These are phyloP conservation scores for Fulmarus glacialis DNA, from an alignment of 2,113 vertebrate genomes.

Conservation along the genomic window DNA sequence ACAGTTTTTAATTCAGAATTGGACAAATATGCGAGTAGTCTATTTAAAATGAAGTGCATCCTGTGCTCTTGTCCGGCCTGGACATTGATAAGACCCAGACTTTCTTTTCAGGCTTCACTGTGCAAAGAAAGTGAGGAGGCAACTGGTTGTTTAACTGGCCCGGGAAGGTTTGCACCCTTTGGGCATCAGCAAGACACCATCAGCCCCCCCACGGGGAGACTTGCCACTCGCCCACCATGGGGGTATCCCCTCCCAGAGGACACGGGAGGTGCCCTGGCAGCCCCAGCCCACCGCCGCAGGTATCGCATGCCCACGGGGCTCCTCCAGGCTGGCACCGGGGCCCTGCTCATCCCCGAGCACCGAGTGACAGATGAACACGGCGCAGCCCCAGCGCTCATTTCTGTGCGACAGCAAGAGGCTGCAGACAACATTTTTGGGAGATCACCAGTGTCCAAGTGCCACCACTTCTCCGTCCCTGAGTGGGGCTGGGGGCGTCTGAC, in stretches of 20 bases:
- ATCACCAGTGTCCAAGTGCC: neutral
- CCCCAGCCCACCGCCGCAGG: neutral
- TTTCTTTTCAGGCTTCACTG: neutral
- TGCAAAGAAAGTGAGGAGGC: neutral
- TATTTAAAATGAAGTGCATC: neutral
- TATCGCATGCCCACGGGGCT: accelerated
- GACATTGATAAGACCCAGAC: neutral
- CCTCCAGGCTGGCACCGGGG: neutral
- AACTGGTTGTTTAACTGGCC: neutral
- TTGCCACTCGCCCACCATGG: neutral
- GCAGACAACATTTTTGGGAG: neutral
- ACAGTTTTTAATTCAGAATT: neutral
- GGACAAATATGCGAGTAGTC: neutral
- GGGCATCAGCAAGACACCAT: neutral
- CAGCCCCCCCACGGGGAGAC: neutral
- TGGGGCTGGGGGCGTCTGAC: neutral
- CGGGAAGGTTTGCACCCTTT: neutral
- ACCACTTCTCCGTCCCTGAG: neutral
- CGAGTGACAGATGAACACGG: neutral
- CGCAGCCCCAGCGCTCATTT: neutral
- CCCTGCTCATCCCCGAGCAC: neutral
- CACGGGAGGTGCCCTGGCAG: neutral
- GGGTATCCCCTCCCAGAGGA: neutral
- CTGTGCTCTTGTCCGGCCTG: neutral
- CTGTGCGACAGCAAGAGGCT: neutral